Conservation (phyloP, 2,888 invertebrate species). For the Hypolimnas misippus region DNA sequence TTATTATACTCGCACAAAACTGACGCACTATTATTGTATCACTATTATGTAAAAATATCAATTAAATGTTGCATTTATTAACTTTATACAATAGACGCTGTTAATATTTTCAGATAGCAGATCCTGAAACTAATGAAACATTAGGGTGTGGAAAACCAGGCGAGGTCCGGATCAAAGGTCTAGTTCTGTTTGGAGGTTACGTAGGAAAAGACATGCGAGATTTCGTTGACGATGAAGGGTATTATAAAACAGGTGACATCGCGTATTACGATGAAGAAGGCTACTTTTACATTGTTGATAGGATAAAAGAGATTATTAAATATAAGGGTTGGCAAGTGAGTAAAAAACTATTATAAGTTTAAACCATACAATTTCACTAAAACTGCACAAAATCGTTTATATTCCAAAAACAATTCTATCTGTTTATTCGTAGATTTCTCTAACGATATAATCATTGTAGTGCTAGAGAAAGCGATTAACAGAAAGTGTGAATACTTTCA, state of each 20-base stretch:
- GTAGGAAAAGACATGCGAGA: conserved; percentile 56
- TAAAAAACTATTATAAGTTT: not conserved
- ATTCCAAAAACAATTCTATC: too few species aligned
- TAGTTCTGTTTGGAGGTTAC: conserved; percentile 62
- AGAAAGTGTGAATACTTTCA: too few species aligned
- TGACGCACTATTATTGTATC: too few species aligned
- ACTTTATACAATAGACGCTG: too few species aligned
- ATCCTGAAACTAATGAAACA: conserved; percentile 58
- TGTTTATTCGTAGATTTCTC: too few species aligned
- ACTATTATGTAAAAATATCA: too few species aligned
- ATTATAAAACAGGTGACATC: conserved; percentile 67
- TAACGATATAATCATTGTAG: too few species aligned
- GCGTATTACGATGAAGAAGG: conserved; percentile 68
- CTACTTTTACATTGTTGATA: conserved; percentile 64
- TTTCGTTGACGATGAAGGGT: conserved; percentile 62
- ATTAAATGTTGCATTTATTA: not conserved
- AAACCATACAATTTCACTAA: too few species aligned
- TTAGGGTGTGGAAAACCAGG: conserved; percentile 62
- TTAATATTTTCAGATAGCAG: conserved; percentile 55
- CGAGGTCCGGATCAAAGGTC: conserved; percentile 65
- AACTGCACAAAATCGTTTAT: too few species aligned
- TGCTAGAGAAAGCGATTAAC: too few species aligned
- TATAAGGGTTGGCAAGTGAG: conserved; percentile 69
- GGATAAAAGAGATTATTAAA: conserved; percentile 71
- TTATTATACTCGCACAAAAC: too few species aligned